phyloP scores from a whole-genome alignment of 2,797 vertebrate species.

The Labeo calbasu region DNA sequence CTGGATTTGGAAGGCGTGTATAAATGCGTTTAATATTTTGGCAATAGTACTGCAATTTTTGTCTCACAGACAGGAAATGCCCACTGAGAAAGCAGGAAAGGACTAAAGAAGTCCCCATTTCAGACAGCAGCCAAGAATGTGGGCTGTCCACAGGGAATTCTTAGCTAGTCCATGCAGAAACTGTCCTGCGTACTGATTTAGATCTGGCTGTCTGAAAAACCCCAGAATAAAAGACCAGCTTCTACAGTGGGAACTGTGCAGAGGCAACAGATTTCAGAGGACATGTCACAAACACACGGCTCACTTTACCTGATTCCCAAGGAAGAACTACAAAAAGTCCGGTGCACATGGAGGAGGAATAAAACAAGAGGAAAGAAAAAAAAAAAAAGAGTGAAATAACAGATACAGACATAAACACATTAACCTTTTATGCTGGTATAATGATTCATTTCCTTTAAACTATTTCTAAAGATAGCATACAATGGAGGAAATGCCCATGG shows the following conservation, averaged over 20 bases:
- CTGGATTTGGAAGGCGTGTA: constrained; percentile 40
- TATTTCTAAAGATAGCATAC: constrained; percentile 12
- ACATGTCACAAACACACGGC: constrained; percentile 65
- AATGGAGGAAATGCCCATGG: neutral
- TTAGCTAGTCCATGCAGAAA: constrained; percentile 25
- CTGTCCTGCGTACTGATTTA: constrained; percentile 25
- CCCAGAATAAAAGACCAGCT: constrained; percentile 5
- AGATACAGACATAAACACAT: constrained; percentile 54
- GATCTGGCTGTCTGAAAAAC: neutral
- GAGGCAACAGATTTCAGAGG: constrained; percentile 71
- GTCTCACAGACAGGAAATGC: constrained; percentile 62
- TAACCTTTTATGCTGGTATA: constrained; percentile 13
- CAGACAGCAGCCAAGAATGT: constrained; percentile 37
- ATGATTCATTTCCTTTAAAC: constrained; percentile 10
- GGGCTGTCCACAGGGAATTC: constrained; percentile 41
- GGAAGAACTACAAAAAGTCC: constrained; percentile 97
- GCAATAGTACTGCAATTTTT: constrained; percentile 44
- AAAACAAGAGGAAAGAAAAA: constrained; percentile 73
- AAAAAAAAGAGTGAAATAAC: constrained; percentile 69
- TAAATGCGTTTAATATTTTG: constrained; percentile 55
- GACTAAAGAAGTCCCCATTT: constrained; percentile 46
- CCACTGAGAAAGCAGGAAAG: constrained; percentile 51
- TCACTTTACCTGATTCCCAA: constrained; percentile 99
- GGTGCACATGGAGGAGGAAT: constrained; percentile 72
- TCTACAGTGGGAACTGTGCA: constrained; percentile 10